phyloP scores from a whole-genome alignment of 2,888 invertebrate species.

The Entomobrya proxima region DNA sequence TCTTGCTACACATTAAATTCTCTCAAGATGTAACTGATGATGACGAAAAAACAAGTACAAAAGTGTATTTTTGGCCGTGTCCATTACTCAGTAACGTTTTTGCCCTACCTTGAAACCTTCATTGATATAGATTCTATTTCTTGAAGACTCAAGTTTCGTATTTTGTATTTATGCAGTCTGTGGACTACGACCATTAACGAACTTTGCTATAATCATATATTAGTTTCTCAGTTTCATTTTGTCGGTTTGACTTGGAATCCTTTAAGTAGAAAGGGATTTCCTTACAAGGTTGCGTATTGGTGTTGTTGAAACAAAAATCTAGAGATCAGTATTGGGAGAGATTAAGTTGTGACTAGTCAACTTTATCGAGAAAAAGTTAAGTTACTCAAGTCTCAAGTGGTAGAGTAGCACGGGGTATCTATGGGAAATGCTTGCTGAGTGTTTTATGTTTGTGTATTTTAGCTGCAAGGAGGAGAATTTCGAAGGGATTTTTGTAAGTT shows the following conservation, averaged over 20 bases:
- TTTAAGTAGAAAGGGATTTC: no score
- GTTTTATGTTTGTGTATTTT: conserved; percentile 29
- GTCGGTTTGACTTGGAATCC: no score
- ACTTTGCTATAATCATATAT: neutral
- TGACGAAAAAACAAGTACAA: neutral
- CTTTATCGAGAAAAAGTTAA: neutral
- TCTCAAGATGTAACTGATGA: neutral
- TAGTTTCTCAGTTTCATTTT: no score
- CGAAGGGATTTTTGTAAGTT: conserved; percentile 52
- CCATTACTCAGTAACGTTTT: neutral
- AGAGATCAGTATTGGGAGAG: no score
- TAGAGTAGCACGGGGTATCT: neutral
- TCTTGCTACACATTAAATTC: neutral
- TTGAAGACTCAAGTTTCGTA: no score
- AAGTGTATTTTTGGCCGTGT: neutral
- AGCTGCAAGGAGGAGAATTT: conserved; percentile 43
- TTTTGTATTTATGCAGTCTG: neutral
- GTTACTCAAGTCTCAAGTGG: neutral
- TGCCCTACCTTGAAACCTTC: neutral
- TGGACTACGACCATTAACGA: neutral
- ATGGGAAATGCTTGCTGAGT: conserved; percentile 30
- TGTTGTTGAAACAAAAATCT: no score
- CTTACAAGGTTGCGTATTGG: no score
- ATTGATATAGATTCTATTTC: neutral
- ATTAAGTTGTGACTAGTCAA: conserved; percentile 12